These are phyloP conservation scores for Xylota segnis DNA, from an alignment of 2,888 invertebrate species.

Conservation along the genomic window DNA sequence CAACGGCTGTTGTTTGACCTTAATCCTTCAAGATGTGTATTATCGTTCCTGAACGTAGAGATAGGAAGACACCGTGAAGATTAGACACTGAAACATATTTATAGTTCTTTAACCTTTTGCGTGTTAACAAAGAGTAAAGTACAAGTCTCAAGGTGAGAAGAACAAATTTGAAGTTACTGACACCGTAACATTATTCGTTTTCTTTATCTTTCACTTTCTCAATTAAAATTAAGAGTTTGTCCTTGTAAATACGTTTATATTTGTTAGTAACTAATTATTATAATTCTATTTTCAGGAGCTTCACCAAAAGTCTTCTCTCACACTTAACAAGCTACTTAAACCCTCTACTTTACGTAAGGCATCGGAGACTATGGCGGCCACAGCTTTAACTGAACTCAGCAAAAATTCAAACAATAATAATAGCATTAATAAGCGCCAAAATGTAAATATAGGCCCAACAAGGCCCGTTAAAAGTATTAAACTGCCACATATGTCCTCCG, in stretches of 20 bases:
- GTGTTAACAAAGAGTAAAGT: too few species aligned
- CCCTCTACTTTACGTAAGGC: slow-evolving; percentile 83
- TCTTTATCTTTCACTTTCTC: not conserved
- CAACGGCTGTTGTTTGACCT: too few species aligned
- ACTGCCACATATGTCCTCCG: slow-evolving; percentile 70
- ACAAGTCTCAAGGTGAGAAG: too few species aligned
- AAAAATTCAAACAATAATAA: slow-evolving; percentile 81
- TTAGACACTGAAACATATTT: too few species aligned
- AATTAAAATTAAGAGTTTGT: not conserved
- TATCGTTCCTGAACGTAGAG: too few species aligned
- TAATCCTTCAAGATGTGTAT: too few species aligned
- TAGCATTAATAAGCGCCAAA: slow-evolving; percentile 75
- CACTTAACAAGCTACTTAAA: slow-evolving; percentile 87
- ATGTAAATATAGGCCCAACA: slow-evolving; percentile 73
- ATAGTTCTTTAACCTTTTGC: too few species aligned
- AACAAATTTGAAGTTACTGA: too few species aligned
- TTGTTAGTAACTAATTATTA: not conserved
- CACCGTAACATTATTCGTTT: too few species aligned
- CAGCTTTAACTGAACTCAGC: slow-evolving; percentile 84
- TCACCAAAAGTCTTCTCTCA: slow-evolving; percentile 86
- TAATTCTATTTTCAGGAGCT: slow-evolving; percentile 83
- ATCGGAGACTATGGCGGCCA: slow-evolving; percentile 84
- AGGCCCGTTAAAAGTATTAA: slow-evolving; percentile 71
- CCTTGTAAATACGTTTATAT: too few species aligned
- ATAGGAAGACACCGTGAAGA: too few species aligned